phyloP scores from a whole-genome alignment of 30 jellyfish, hydroid and myxozoan species.

The Catostylus mosaicus region DNA sequence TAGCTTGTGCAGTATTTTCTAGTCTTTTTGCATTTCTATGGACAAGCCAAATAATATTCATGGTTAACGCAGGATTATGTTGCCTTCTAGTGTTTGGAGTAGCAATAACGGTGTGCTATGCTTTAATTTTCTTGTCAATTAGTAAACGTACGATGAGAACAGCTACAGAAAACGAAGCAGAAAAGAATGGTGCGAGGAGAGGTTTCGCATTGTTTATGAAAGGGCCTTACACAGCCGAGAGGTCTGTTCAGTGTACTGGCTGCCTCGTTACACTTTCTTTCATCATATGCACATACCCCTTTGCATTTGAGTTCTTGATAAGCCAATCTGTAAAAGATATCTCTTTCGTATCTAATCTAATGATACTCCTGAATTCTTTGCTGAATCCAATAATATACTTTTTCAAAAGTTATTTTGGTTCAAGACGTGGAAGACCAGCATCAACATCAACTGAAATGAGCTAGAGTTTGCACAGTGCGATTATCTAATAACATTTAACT shows the following conservation, averaged over 20 bases:
- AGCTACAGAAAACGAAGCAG: neutral
- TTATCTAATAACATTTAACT: too few species aligned
- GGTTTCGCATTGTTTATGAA: neutral
- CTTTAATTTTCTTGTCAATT: neutral
- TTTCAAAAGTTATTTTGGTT: slow-evolving; percentile 38
- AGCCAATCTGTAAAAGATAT: neutral
- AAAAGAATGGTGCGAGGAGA: neutral
- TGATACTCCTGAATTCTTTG: slow-evolving; percentile 36
- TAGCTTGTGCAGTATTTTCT: neutral
- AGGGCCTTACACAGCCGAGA: slow-evolving; percentile 18
- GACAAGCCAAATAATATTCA: neutral
- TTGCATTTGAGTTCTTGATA: slow-evolving; percentile 20
- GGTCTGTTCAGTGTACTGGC: slow-evolving; percentile 35
- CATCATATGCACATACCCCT: slow-evolving; percentile 47
- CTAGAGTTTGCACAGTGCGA: too few species aligned
- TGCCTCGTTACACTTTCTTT: slow-evolving; percentile 41
- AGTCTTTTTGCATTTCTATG: neutral
- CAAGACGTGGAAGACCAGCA: neutral
- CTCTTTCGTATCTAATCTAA: neutral
- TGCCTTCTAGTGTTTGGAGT: neutral
- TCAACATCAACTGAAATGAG: neutral
- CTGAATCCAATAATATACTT: slow-evolving; percentile 61
- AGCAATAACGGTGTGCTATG: neutral
- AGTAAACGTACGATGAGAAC: neutral
- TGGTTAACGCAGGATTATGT: neutral